Base-by-base conservation (phyloP, 2,888 invertebrate genomes). In the Ichneumoninae sp. region DNA sequence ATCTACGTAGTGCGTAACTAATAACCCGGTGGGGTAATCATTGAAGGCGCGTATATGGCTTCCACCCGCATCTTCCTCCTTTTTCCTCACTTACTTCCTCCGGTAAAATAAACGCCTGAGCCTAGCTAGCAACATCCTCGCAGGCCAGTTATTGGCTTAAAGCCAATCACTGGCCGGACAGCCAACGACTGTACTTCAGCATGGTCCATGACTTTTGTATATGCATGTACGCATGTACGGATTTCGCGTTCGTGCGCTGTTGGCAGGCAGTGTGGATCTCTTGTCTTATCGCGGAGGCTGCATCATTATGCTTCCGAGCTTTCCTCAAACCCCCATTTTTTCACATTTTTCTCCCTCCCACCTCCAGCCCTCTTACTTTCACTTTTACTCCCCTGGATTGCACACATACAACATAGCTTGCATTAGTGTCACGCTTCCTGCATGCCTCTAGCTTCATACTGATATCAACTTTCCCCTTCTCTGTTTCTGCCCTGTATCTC, bases 11-110 rank as follows among this genome's bases (percentile, higher is more conserved):
- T 62, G 66, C 75, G 79, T 76, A 79, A 72, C 71, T 80, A 82
- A 84, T 81, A 84, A 82, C 76, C 80, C 76, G 76, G 83, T 80
- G 90, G 90, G 89, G 91, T 92, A 92, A 92, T 92, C 91, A 91
- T 91, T 89, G 89, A 90, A 89, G 89, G 89, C 54, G 44, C 19
- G 19, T 26, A 60, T 69, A 30, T 47, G 47, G 62, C 13, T 30
- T 68, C 36, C 69, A 62, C 36, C 7, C 65, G 60, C 70, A 60
- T 81, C 40, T 69, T 47, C 85, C 82, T 82, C 76, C 50, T 86
- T 83, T 60, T 50, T 57, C 26, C 57, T 62, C 57, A 60, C 19
- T 78, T 50, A 62, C 30, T 62, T 78, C 22, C 8, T 26, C 78
- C 33, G 26, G 47, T 62, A 10, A n/a, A 70, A 79, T 65, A 71